Evolutionary conservation across 2,113 vertebrate genomes (phyloP).

Genomic region (Laticauda colubrina): DNA sequence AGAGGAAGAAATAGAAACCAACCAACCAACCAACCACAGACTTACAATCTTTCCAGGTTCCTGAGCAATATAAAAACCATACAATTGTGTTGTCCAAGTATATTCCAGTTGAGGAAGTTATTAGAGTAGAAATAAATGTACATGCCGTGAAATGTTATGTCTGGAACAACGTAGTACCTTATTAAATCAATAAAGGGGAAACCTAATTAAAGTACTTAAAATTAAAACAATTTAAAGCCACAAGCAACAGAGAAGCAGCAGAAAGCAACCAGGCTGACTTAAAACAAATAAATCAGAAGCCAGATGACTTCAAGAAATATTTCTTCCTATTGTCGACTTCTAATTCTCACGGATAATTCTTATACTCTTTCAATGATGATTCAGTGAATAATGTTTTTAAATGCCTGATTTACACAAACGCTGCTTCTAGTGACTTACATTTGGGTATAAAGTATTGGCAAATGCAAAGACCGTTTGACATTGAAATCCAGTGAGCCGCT

Average conservation of each 20-base stretch:
- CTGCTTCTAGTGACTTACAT: conserved; percentile 31
- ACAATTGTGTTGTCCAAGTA: not conserved
- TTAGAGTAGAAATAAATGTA: not conserved
- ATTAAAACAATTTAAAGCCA: not conserved
- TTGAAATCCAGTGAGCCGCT: conserved; percentile 14
- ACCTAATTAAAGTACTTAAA: not conserved
- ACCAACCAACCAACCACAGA: not conserved
- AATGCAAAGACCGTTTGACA: conserved; percentile 44
- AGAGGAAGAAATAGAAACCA: not conserved
- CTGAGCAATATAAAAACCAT: not conserved
- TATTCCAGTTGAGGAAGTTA: not conserved
- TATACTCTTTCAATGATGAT: conserved; percentile 27
- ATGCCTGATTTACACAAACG: conserved; percentile 36
- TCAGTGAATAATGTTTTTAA: conserved; percentile 56
- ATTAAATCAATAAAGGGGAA: not conserved
- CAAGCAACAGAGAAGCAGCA: not conserved
- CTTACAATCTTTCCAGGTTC: not conserved
- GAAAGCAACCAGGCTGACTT: not conserved
- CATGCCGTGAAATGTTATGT: not conserved
- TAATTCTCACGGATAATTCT: conserved; percentile 30
- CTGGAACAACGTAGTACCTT: not conserved
- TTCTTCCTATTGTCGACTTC: not conserved
- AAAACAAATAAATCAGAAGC: not conserved
- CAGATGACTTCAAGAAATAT: conserved; percentile 22
- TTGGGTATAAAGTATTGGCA: conserved; percentile 53